A percentile compares a stretch with the other conserved stretches of the same genome.
Evolutionary conservation across 1,140 invertebrate species (phyloP).

Genomic region (Parapsyche elsis): DNA sequence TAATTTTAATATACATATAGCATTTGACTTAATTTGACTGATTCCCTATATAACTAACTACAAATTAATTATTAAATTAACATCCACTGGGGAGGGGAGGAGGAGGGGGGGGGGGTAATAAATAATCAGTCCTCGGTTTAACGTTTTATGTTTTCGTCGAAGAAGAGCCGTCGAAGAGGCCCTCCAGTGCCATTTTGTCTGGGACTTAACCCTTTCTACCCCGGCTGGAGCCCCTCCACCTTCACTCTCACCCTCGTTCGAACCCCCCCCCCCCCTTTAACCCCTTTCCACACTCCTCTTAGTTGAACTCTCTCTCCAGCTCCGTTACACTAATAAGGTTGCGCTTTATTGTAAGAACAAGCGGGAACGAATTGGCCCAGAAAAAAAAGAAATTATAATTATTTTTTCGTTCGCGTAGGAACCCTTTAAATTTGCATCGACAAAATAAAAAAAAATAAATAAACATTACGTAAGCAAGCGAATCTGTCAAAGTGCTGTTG

Average conservation of each 20-base stretch:
- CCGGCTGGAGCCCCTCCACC: not conserved
- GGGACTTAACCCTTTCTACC: conserved; percentile 33
- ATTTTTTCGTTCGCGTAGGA: not conserved
- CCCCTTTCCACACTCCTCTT: conserved; percentile 8
- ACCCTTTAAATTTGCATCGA: conserved; percentile 3
- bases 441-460: not conserved
- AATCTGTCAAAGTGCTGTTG: not conserved
- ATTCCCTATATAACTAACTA: too few relatives aligned
- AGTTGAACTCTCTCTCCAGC: conserved; percentile 18
- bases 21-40: too few relatives aligned
- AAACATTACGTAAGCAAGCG: not conserved
- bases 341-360: conserved; percentile 56
- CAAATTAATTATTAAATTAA: too few relatives aligned
- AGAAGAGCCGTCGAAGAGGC: not conserved
- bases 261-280: conserved; percentile 9
- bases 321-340: conserved; percentile 56
- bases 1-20: too few relatives aligned
- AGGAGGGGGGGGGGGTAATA: not conserved
- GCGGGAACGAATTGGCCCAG: conserved; percentile 48
- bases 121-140: not conserved
- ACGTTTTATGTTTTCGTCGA: conserved; percentile 18
- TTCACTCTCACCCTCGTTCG: not conserved
- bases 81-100: too few relatives aligned
- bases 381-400: conserved; percentile 27
- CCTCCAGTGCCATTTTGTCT: conserved; percentile 41